A percentile compares a stretch with the other conserved stretches of the same genome.
Evolutionary conservation across 2,888 invertebrate genomes (phyloP).

Genomic region (Gonocerus acuteangulatus): DNA sequence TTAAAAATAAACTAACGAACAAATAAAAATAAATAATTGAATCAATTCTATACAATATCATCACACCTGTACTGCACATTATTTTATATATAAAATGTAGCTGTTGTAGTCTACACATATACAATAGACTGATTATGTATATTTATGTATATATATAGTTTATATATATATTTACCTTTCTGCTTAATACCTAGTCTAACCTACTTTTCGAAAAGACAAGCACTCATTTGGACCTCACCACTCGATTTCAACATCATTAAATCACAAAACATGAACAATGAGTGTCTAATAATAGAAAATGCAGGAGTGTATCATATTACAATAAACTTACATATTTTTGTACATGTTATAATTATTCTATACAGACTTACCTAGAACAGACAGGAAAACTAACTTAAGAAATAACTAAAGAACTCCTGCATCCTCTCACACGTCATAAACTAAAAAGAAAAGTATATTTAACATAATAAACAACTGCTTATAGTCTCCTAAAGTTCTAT

Average conservation of each 20-base stretch:
- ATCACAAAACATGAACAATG: conserved; percentile 17
- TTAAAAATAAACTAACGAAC: too few relatives aligned
- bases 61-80: conserved; percentile 17
- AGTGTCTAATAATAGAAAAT: conserved; percentile 14
- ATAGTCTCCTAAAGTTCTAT: conserved; percentile 11
- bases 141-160: neutral
- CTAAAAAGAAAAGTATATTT: conserved; percentile 16
- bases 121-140: conserved; percentile 22
- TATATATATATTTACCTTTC: conserved; percentile 9
- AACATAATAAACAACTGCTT: conserved; percentile 19
- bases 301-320: conserved; percentile 11
- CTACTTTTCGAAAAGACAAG: conserved; percentile 16
- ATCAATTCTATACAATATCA: conserved; percentile 6
- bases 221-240: conserved; percentile 18
- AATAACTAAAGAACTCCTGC: conserved; percentile 21
- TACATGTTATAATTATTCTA: conserved; percentile 1
- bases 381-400: neutral
- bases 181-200: conserved; percentile 10
- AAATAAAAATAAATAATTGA: too few relatives aligned
- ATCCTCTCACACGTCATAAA: conserved; percentile 24
- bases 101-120: conserved; percentile 20
- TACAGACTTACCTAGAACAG: too few relatives aligned
- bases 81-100: conserved; percentile 17
- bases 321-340: conserved; percentile 13
- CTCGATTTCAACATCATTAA: conserved; percentile 11